A percentile compares a stretch with the other conserved stretches of the same genome.
These are phyloP conservation scores for Ranitomeya variabilis DNA, from an alignment of 2,113 vertebrate genomes.

Conservation along the genomic window DNA sequence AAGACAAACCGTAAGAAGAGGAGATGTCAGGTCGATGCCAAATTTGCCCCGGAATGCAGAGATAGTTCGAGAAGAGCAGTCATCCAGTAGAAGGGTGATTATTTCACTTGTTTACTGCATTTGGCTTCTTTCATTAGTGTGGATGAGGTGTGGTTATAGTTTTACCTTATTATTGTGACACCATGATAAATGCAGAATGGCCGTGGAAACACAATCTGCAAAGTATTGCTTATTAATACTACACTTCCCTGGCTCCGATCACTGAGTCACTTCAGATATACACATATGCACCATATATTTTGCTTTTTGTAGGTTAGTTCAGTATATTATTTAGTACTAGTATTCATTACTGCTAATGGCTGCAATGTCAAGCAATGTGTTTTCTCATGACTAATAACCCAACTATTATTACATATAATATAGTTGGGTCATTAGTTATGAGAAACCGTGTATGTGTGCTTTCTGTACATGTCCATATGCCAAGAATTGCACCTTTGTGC, in stretches of 20 bases:
- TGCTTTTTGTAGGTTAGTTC: background rate
- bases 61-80: constrained; percentile 82
- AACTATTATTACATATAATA: too few relatives aligned
- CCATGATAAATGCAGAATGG: background rate
- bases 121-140: too few relatives aligned
- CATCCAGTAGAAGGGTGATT: constrained; percentile 86
- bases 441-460: too few relatives aligned
- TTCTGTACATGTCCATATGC: too few relatives aligned
- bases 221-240: background rate
- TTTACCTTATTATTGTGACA: background rate
- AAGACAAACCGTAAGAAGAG: constrained; percentile 81
- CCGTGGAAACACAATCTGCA: background rate
- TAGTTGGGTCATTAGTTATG: too few relatives aligned
- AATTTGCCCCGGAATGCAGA: constrained; percentile 82
- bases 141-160: background rate
- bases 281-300: background rate
- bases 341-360: too few relatives aligned
- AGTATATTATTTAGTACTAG: too few relatives aligned
- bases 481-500: too few relatives aligned
- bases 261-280: background rate
- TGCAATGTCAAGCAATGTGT: too few relatives aligned
- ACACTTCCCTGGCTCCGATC: background rate
- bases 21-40: constrained; percentile 80
- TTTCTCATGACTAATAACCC: too few relatives aligned
- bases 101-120: background rate